A percentile compares a stretch with the other conserved stretches of the same genome.
Conservation (phyloP, 2,888 invertebrate species). For the Selenia dentaria region DNA sequence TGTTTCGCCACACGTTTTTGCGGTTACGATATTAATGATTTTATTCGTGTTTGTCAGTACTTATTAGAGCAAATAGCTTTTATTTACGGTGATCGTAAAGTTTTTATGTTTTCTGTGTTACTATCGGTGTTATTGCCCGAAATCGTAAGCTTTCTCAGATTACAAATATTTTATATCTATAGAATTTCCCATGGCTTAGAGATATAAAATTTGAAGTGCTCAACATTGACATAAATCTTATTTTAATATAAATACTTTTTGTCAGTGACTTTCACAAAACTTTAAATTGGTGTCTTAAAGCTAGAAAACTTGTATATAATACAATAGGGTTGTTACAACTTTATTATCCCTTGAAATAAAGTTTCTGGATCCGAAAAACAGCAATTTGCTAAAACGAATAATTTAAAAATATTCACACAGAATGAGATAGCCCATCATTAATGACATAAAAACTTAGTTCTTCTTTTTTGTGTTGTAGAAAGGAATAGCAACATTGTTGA, state of each 20-base stretch:
- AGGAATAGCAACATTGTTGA: too few species aligned
- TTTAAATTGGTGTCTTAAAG: not conserved
- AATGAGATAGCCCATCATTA: too few species aligned
- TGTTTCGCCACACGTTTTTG: constrained; percentile 32
- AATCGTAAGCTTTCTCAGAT: constrained; percentile 20
- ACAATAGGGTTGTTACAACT: too few species aligned
- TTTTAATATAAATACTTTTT: constrained; percentile 8
- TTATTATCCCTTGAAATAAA: too few species aligned
- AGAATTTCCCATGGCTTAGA: constrained; percentile 10
- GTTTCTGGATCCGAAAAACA: too few species aligned
- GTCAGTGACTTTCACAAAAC: not conserved
- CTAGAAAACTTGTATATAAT: too few species aligned
- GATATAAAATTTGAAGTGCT: constrained; percentile 13
- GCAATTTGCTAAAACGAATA: too few species aligned
- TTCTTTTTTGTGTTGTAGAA: too few species aligned
- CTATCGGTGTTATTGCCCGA: constrained; percentile 16
- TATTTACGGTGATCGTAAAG: constrained; percentile 20
- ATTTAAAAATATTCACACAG: too few species aligned
- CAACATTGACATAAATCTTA: constrained; percentile 13
- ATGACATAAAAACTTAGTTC: too few species aligned
- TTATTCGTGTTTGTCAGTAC: constrained; percentile 21
- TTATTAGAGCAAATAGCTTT: constrained; percentile 22
- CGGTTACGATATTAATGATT: constrained; percentile 24
- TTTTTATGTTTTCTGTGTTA: constrained; percentile 15
- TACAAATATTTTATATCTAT: constrained; percentile 17